Evolutionary conservation across 2,797 vertebrate genomes (phyloP), one percentile per base, ranked within the genome.

Genomic region (Falco concolor): DNA sequence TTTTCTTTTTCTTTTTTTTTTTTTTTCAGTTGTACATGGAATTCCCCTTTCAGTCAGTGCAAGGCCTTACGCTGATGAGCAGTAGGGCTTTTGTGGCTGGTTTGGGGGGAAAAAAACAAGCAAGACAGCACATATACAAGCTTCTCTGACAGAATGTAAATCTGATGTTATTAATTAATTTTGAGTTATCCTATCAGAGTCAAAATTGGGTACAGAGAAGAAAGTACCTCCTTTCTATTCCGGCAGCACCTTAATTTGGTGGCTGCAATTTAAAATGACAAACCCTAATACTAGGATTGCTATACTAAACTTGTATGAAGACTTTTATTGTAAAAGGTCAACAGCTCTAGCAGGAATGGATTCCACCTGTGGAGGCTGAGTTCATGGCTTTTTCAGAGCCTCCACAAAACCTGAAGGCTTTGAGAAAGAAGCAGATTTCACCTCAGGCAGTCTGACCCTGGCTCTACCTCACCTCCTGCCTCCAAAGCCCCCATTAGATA

Each of bases 401-500:
- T 32, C n/a, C 49, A 80, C 30, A 65, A 80, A 89, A 65, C 18
- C n/a, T 10, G 2, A 87, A 57, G 12, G 21, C 34, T 84, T 65
- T 63, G 19, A 75, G 25, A 80, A 52, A 60, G 40, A 38, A 77
- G 32, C 9, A 60, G 42, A 52, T 88, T 91, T 83, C 61, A 59
- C n/a, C 24, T 6, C 0, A 23, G 22, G 54, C 61, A 25, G 25
- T 47, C 44, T 0, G 1, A 20, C 11, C 12, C 69, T 49, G 28
- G 23, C 36, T 73, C 61, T 30, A 36, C 12, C 15, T n/a, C 45
- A 47, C 21, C 44, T 63, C 44, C 38, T 52, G 32, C 16, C 32
- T 69, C 30, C 15, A 2, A 38, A 84, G 47, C 5, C 10, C 22
- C 27, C 28, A 40, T 36, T 36, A 57, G 17, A 23, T 3, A 44